A percentile compares a stretch with the other conserved stretches of the same genome.
Evolutionary conservation across 2,113 vertebrate genomes (phyloP).

Genomic region (Sturnus vulgaris): DNA sequence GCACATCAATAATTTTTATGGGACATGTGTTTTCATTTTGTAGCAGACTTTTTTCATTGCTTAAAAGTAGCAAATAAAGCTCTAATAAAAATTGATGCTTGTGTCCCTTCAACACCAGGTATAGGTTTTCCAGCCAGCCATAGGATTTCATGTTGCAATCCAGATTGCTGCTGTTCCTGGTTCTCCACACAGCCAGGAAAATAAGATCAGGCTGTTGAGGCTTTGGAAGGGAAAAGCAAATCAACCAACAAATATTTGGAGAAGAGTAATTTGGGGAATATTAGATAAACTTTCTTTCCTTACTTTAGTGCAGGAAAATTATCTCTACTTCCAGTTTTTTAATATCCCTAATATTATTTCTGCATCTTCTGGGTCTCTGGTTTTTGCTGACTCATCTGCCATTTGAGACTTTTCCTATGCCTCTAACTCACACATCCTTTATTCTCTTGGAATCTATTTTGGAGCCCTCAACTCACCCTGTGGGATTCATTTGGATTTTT

Average conservation of each 20-base stretch:
- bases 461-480: neutral
- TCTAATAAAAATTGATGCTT: slow-evolving; percentile 43
- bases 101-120: slow-evolving; percentile 45
- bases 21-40: slow-evolving; percentile 38
- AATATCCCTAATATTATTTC: neutral
- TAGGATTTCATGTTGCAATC: neutral
- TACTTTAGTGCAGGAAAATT: slow-evolving; percentile 18
- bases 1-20: slow-evolving; percentile 21
- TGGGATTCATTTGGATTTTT: neutral
- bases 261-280: slow-evolving; percentile 25
- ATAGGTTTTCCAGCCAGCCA: slow-evolving; percentile 22
- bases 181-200: slow-evolving; percentile 28
- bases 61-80: slow-evolving; percentile 28
- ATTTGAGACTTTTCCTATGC: neutral
- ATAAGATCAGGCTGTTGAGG: slow-evolving; percentile 51
- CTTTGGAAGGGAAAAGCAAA: slow-evolving; percentile 52
- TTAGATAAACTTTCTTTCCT: slow-evolving; percentile 22
- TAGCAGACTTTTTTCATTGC: neutral
- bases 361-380: neutral
- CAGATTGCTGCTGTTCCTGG: neutral
- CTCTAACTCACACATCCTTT: neutral
- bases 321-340: slow-evolving; percentile 8
- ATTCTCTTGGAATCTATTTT: neutral
- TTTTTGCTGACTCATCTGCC: slow-evolving; percentile 11
- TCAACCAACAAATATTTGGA: slow-evolving; percentile 52